A percentile compares a stretch with the other conserved stretches of the same genome.
Evolutionary conservation across 1,140 invertebrate genomes (phyloP).

Genomic region (Ceratosolen fusciceps): DNA sequence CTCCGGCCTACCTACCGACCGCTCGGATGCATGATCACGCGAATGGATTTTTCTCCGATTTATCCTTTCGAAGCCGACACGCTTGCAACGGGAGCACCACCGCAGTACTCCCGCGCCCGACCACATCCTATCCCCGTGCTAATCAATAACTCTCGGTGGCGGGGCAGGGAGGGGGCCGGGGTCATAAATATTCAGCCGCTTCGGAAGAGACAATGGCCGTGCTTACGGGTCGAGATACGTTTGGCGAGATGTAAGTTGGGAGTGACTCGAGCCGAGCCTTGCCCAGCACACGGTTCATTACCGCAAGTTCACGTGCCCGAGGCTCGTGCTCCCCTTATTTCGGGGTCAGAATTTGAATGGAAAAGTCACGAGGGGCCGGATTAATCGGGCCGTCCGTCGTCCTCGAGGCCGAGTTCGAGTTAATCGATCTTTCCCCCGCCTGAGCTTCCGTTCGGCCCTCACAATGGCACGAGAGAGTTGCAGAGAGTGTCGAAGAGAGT

Average conservation of each 20-base stretch:
- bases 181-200: constrained; percentile 32
- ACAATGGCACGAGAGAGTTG: no score
- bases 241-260: background rate
- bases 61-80: no score
- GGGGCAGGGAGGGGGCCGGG: no score
- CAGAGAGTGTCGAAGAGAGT: no score
- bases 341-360: constrained; percentile 47
- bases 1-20: no score
- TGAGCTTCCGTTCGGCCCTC: background rate
- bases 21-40: no score
- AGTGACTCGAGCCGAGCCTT: background rate
- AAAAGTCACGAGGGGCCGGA: constrained; percentile 35
- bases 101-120: background rate
- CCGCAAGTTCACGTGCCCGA: constrained; percentile 36
- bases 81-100: background rate
- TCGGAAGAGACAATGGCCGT: background rate
- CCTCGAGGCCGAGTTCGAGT: background rate
- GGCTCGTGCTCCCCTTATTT: constrained; percentile 28
- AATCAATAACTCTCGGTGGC: background rate
- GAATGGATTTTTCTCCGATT: no score
- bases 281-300: constrained; percentile 27
- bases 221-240: background rate
- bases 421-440: constrained; percentile 3
- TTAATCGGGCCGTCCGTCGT: background rate
- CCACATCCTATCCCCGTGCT: background rate